A percentile compares a stretch with the other conserved stretches of the same genome.
These are phyloP conservation scores for Physella acuta DNA, from an alignment of 1,140 invertebrate genomes.

Conservation along the genomic window DNA sequence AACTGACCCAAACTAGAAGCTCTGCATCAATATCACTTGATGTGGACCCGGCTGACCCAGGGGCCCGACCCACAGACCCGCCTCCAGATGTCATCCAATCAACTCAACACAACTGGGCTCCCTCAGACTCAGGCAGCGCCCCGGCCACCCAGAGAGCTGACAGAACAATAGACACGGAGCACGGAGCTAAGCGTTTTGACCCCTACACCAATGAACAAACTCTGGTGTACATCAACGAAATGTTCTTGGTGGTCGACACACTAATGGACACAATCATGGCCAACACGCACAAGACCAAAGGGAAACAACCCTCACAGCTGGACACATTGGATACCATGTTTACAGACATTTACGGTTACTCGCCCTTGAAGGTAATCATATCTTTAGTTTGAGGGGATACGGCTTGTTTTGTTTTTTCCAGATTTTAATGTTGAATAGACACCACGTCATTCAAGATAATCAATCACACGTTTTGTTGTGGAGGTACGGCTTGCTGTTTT, in stretches of 20 bases:
- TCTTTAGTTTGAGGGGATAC: too few species aligned
- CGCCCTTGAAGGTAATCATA: background rate
- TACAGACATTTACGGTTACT: background rate
- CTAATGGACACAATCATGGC: background rate
- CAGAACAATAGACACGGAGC: background rate
- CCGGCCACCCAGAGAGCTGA: background rate
- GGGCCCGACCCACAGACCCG: too few species aligned
- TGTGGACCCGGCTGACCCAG: background rate
- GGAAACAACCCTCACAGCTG: background rate
- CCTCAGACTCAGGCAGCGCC: background rate
- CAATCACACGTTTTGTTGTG: too few species aligned
- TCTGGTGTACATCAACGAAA: conserved; percentile 1
- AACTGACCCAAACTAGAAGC: too few species aligned
- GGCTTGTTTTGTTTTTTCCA: too few species aligned
- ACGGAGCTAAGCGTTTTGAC: background rate
- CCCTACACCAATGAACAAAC: conserved; percentile 8
- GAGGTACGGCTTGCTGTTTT: too few species aligned
- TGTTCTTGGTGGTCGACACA: conserved; percentile 7
- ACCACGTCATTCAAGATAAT: too few species aligned
- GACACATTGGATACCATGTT: background rate
- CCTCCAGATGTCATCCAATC: too few species aligned
- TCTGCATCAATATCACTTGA: too few species aligned
- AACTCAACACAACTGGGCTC: background rate
- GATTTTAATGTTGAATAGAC: too few species aligned
- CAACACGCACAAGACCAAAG: background rate